Percentiles rank a stretch among this genome's conserved stretches.
These are phyloP conservation scores for Petroica traversi DNA, from an alignment of 2,113 vertebrate species.

Conservation along the genomic window DNA sequence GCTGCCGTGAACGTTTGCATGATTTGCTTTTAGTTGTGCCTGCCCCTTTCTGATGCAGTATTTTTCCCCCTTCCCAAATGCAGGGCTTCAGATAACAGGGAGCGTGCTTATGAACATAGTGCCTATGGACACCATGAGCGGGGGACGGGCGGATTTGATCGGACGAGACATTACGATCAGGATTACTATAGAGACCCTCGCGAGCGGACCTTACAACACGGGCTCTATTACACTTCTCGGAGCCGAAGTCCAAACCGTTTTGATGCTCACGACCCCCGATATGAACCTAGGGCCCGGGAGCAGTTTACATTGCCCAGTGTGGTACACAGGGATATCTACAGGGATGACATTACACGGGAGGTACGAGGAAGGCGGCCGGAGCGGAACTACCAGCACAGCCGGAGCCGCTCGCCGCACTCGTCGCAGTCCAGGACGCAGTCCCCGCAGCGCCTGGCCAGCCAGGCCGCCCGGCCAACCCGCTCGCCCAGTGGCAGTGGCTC, in stretches of 20 bases:
- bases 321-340: constrained; percentile 97
- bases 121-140: constrained; percentile 99
- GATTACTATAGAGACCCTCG: constrained; percentile 96
- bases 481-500: constrained; percentile 93
- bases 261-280: constrained; percentile 92
- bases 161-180: constrained; percentile 95
- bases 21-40: constrained; percentile 56
- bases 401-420: constrained; percentile 93
- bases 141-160: constrained; percentile 91
- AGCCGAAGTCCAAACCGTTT: constrained; percentile 96
- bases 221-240: constrained; percentile 93
- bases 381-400: constrained; percentile 91
- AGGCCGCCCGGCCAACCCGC: constrained; percentile 83
- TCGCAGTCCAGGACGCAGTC: constrained; percentile 93
- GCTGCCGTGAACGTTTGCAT: constrained; percentile 75
- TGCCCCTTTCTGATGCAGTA: constrained; percentile 60
- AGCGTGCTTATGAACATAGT: constrained; percentile 97
- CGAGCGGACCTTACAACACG: constrained; percentile 90
- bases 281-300: constrained; percentile 89
- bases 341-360: constrained; percentile 87
- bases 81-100: constrained; percentile 96
- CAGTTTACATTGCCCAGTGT: constrained; percentile 94
- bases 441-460: constrained; percentile 90
- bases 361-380: constrained; percentile 88
- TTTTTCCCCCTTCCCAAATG: constrained; percentile 79